These are phyloP conservation scores for Drosophila ironensis DNA, from an alignment of 1,140 invertebrate species.

Conservation along the genomic window DNA sequence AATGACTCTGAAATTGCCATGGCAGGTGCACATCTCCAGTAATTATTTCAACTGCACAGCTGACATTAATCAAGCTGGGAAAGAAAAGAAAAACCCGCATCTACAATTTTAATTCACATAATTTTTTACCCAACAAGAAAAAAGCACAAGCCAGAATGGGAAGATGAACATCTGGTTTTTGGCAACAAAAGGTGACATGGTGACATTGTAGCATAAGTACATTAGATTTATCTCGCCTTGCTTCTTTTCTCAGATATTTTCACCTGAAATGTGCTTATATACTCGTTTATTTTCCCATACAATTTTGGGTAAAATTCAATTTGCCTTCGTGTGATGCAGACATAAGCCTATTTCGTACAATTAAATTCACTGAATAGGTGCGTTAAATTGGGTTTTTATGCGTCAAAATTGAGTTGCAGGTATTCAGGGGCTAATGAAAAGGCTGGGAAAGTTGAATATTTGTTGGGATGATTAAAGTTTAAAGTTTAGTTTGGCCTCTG, in stretches of 20 bases:
- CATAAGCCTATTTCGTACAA: slow-evolving; percentile 23
- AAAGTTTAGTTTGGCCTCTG: neutral
- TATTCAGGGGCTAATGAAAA: neutral
- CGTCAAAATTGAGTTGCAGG: neutral
- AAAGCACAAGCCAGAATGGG: too few species aligned
- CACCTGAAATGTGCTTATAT: neutral
- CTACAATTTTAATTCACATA: neutral
- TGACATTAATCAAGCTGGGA: too few species aligned
- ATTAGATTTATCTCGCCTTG: neutral
- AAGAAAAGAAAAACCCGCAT: neutral
- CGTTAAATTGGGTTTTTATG: neutral
- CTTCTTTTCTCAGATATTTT: neutral
- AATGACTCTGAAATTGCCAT: too few species aligned
- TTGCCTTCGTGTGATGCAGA: neutral
- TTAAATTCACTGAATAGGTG: slow-evolving; percentile 15
- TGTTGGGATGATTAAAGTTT: neutral
- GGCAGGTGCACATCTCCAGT: too few species aligned
- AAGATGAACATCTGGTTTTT: neutral
- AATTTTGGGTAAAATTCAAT: slow-evolving; percentile 19
- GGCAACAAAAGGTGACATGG: neutral
- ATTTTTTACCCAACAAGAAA: neutral
- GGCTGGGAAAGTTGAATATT: neutral
- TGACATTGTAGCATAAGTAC: neutral
- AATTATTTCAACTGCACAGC: neutral
- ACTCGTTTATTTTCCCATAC: neutral